phyloP scores from a whole-genome alignment of 37 sponge, comb jelly and placozoan species.

The Ephydatia muelleri region DNA sequence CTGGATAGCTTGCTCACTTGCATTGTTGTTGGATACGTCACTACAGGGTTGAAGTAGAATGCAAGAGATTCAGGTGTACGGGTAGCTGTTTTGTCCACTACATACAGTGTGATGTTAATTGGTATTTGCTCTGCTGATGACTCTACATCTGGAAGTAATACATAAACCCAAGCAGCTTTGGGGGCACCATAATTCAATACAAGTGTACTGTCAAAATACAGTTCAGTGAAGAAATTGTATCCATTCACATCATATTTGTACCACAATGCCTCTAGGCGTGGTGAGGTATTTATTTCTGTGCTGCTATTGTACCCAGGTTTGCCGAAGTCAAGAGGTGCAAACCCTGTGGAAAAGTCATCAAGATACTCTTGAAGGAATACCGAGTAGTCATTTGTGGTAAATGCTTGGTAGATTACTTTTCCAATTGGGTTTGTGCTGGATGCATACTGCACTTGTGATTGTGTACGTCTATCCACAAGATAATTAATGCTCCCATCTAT shows the following conservation, averaged over 20 bases:
- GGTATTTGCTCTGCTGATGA: neutral
- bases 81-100: conserved; percentile 59
- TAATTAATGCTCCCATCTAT: conserved; percentile 23
- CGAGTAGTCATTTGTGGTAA: conserved; percentile 32
- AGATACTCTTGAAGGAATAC: conserved; percentile 35
- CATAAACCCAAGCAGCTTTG: neutral
- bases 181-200: conserved; percentile 36
- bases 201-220: neutral
- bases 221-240: neutral
- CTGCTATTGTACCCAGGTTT: conserved; percentile 56
- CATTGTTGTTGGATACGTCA: conserved; percentile 16
- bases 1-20: conserved; percentile 42
- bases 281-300: neutral
- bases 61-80: conserved; percentile 56
- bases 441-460: conserved; percentile 5
- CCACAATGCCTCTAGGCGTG: conserved; percentile 23
- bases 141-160: neutral
- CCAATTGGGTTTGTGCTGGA: conserved; percentile 19
- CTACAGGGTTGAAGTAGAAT: conserved; percentile 31
- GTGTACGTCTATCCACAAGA: conserved; percentile 7
- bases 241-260: conserved; percentile 1
- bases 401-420: conserved; percentile 46
- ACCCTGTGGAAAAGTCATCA: neutral
- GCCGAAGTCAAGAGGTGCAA: conserved; percentile 49
- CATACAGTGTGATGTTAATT: conserved; percentile 28